These are phyloP conservation scores for Sphenodon punctatus DNA, from an alignment of 2,797 vertebrate species.

Conservation along the genomic window DNA sequence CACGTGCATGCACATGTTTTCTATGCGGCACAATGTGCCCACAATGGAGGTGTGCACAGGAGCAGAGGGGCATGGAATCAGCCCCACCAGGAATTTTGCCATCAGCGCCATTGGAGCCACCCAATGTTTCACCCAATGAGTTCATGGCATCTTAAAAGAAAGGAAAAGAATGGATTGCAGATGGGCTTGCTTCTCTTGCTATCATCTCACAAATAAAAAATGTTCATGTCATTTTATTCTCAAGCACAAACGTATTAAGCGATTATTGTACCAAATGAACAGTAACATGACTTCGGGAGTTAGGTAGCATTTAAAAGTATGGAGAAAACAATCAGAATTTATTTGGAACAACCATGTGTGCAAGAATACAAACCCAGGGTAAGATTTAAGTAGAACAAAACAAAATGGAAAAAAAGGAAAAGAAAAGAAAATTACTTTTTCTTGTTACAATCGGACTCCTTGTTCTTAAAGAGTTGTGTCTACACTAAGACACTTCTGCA, in stretches of 20 bases:
- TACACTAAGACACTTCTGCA: slow-evolving; percentile 72
- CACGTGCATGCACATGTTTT: no score
- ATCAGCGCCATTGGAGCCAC: no score
- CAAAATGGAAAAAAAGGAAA: not conserved
- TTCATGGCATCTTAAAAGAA: slow-evolving; percentile 17
- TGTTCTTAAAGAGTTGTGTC: not conserved
- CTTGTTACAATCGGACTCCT: not conserved
- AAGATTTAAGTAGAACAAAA: slow-evolving; percentile 6
- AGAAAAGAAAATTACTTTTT: not conserved
- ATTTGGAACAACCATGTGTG: slow-evolving; percentile 34
- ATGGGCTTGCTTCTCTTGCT: not conserved
- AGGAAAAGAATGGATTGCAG: slow-evolving; percentile 17
- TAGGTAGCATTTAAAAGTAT: slow-evolving; percentile 12
- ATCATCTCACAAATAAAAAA: slow-evolving; percentile 36
- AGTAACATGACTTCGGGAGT: slow-evolving; percentile 40
- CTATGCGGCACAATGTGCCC: no score
- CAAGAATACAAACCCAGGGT: not conserved
- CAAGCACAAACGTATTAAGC: slow-evolving; percentile 37
- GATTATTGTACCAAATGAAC: slow-evolving; percentile 28
- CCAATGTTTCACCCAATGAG: slow-evolving; percentile 31
- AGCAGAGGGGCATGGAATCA: no score
- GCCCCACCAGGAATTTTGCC: no score
- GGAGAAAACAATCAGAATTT: slow-evolving; percentile 23
- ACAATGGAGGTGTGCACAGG: no score
- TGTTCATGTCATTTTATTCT: slow-evolving; percentile 49